Evolutionary conservation across 2,888 invertebrate genomes (phyloP).

Genomic region (Barypeithes pellucidus): DNA sequence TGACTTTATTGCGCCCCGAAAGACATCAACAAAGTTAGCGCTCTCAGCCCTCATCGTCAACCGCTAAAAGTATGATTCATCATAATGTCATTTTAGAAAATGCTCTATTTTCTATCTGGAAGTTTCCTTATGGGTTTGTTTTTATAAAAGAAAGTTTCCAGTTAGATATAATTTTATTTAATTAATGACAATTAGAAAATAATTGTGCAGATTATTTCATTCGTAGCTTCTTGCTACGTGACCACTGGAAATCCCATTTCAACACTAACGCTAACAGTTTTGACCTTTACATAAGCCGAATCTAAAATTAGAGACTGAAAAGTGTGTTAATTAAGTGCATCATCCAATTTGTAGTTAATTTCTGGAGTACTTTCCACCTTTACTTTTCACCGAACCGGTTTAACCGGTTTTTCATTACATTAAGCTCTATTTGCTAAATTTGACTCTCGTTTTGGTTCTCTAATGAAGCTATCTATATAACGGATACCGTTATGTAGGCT

Average conservation of each 20-base stretch:
- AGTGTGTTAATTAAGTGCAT: constrained; percentile 23
- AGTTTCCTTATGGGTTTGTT: no score
- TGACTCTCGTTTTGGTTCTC: constrained; percentile 11
- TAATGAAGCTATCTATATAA: constrained; percentile 28
- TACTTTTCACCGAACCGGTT: constrained; percentile 17
- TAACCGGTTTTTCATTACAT: constrained; percentile 24
- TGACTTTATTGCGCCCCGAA: no score
- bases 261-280: neutral
- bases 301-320: neutral
- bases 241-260: neutral
- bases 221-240: no score
- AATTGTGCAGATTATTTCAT: neutral
- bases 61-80: no score
- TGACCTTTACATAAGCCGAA: neutral
- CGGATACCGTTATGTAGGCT: constrained; percentile 3
- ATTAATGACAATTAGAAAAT: no score
- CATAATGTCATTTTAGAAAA: no score
- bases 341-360: constrained; percentile 20
- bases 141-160: no score
- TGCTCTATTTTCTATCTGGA: no score
- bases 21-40: no score
- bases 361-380: constrained; percentile 24
- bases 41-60: no score
- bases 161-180: no score
- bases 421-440: constrained; percentile 33